These are phyloP conservation scores for Ranitomeya variabilis DNA, from an alignment of 2,113 vertebrate genomes.

Conservation along the genomic window DNA sequence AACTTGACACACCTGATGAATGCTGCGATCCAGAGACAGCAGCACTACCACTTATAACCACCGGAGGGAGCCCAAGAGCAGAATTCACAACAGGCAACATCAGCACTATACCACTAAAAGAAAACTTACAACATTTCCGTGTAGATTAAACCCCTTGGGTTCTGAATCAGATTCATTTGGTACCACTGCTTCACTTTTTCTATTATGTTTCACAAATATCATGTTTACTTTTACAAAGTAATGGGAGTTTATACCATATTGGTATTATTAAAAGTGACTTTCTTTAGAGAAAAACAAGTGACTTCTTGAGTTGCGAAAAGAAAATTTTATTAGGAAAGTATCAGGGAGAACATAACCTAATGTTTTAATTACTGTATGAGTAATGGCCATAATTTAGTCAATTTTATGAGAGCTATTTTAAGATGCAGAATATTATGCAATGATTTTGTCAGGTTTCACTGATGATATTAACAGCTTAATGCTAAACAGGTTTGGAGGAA, in stretches of 20 bases:
- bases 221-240: neutral
- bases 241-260: neutral
- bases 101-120: too few relatives aligned
- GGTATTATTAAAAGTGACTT: neutral
- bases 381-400: slow-evolving; percentile 83
- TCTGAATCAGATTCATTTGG: too few relatives aligned
- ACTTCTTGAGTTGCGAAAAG: neutral
- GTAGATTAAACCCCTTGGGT: too few relatives aligned
- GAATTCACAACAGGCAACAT: too few relatives aligned
- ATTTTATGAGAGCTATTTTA: slow-evolving; percentile 76
- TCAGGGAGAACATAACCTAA: slow-evolving; percentile 65
- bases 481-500: slow-evolving; percentile 89
- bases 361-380: slow-evolving; percentile 79
- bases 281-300: slow-evolving; percentile 8
- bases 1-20: too few relatives aligned
- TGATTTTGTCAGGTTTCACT: slow-evolving; percentile 82
- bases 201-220: neutral
- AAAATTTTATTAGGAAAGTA: slow-evolving; percentile 23
- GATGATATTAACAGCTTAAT: slow-evolving; percentile 85
- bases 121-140: too few relatives aligned
- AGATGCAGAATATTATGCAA: slow-evolving; percentile 86
- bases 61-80: too few relatives aligned
- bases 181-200: too few relatives aligned
- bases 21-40: too few relatives aligned
- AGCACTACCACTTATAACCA: too few relatives aligned